These are phyloP conservation scores for Mycogona germanica DNA, from an alignment of 2,888 invertebrate species.

Conservation along the genomic window DNA sequence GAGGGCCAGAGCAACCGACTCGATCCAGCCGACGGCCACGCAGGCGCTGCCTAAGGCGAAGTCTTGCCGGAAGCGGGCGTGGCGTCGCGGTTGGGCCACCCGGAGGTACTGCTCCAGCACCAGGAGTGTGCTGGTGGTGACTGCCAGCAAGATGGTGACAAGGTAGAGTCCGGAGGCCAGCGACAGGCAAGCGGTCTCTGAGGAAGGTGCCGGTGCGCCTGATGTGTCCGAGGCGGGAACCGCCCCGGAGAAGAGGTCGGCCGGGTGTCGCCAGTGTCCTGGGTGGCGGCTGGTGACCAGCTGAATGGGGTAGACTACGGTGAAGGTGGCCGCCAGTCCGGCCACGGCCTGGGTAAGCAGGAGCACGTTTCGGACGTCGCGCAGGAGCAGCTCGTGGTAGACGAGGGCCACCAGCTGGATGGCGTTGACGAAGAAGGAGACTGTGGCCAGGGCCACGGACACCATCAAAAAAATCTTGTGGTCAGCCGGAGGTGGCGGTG, in stretches of 20 bases:
- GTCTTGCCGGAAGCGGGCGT: constrained; percentile 12
- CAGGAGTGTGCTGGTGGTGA: constrained; percentile 20
- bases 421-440: constrained; percentile 25
- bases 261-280: constrained; percentile 6
- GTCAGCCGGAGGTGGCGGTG: constrained; percentile 20
- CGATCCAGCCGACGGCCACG: constrained; percentile 28
- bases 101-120: constrained; percentile 20
- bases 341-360: constrained; percentile 20
- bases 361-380: constrained; percentile 19
- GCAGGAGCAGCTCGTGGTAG: constrained; percentile 17
- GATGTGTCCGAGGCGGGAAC: not conserved
- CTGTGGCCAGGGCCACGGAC: constrained; percentile 25
- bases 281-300: constrained; percentile 17
- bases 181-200: constrained; percentile 18
- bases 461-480: constrained; percentile 25
- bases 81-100: constrained; percentile 14
- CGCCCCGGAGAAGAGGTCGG: constrained; percentile 15
- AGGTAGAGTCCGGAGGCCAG: constrained; percentile 19
- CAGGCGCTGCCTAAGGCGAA: constrained; percentile 38
- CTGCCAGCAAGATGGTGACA: constrained; percentile 19
- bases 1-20: constrained; percentile 17
- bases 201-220: not conserved
- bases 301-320: constrained; percentile 22
- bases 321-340: constrained; percentile 22
- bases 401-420: constrained; percentile 19